Base-by-base conservation (phyloP, 2,113 vertebrate species). In the Chiloscyllium plagiosum region DNA sequence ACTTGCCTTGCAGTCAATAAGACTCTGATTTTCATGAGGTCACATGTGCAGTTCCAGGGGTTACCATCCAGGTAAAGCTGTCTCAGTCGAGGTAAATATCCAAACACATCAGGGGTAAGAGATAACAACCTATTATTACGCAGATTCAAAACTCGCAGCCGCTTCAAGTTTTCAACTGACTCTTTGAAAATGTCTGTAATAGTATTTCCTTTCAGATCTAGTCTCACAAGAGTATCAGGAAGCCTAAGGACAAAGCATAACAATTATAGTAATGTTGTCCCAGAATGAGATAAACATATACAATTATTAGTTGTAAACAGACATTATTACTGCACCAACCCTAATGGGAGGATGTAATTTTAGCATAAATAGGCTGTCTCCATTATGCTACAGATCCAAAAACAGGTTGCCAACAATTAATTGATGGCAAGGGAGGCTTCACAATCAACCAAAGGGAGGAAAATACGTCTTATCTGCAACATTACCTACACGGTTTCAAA, bases 21-120 rank as follows among this genome's bases (percentile, higher is more conserved):
- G 90, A 96, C 97, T 96, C 98, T 97, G 3, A 97, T 97, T 95
- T 96, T 96, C 37, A 98, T 96, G 52, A 98, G 98, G 80, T 97
- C 97, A 80, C 98, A 98, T 47, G 97, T 98, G 96, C 98, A 98
- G 90, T 98, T 98, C 98, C 98, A 98, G 0, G 98, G 98, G 94
- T 98, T 98, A 76, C 98, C 98, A 56, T 98, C 98, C 78, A 98
- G 97, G 95, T 98, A 98, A 3, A 98, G 97, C 10, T 98, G 96
- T 85, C 97, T 97, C 61, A 98, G 97, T 52, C 97, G 97, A 96
- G 98, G 98, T 83, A 98, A 96, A 95, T 97, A 96, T 95, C 97
- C 97, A 50, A 98, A 29, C 29, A 97, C 96, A 94, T 97, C 97
- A 95, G 97, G 96, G 96, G 97, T 97, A 96, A 98, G 96, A 83